Evolutionary conservation across 2,888 invertebrate genomes (phyloP), one percentile per base, ranked within the genome.

Genomic region (Melieria picta): DNA sequence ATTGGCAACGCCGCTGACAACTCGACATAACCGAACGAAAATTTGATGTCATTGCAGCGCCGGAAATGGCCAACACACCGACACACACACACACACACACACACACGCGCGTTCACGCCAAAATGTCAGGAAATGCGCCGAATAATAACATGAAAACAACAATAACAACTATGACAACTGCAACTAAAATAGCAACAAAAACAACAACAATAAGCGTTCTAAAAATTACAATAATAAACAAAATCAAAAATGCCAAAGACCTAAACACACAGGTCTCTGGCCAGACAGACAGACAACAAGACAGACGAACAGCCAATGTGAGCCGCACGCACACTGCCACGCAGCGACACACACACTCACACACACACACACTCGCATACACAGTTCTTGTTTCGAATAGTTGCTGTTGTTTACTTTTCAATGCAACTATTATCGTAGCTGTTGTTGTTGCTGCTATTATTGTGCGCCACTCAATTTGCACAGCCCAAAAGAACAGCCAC

Each of bases 171-270:
- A 65, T 13, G 57, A 46, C 45, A 65, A 47, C 30, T 72, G 73
- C 46, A 75, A 64, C 73, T 73, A 72, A 73, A 74, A 70, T 75
- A 73, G 71, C 75, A 74, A 71, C 72, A 74, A 16, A 0, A 16
- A 67, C 70, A 74, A 43, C 73, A 68, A 65, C 73, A 30, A 30
- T 30, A 30, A 30, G 30, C 1, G 30, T 30, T 1, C 30, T 30
- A 30, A 30, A 30, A 30, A 30, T 30, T 1, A 30, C 30, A 30
- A 30, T 30, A 30, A 30, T 30, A 30, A 30, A 30, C 30, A 30
- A 30, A 30, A 30, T 30, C 30, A 30, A 30, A 30, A 30, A 30
- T 30, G 30, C 30, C 30, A 30, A 30, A 30, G 30, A 2, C 30
- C 2, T 30, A 30, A 30, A 30, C 30, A 30, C 30, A 30, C 30